Evolutionary conservation across 2,797 vertebrate species (phyloP).

Genomic region (Centroberyx gerrardi): DNA sequence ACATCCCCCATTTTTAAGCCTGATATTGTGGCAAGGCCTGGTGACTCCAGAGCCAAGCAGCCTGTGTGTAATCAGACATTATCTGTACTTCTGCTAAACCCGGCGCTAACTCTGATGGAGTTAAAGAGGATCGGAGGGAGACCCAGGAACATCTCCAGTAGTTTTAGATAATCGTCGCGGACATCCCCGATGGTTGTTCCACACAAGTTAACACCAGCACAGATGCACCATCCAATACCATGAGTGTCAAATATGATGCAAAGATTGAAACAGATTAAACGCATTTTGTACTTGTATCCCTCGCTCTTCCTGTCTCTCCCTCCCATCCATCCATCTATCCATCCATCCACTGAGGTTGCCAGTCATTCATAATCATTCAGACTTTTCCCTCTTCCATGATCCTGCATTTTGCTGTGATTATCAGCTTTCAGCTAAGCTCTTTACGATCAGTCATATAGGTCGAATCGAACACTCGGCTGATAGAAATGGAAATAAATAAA

Average conservation of each 20-base stretch:
- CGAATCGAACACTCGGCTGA: slow-evolving; percentile 36
- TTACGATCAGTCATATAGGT: slow-evolving; percentile 54
- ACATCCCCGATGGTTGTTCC: slow-evolving; percentile 29
- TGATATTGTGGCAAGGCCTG: not conserved
- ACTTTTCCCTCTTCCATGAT: slow-evolving; percentile 54
- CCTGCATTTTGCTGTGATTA: slow-evolving; percentile 62
- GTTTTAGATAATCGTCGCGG: slow-evolving; percentile 57
- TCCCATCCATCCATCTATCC: slow-evolving; percentile 20
- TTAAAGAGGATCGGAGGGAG: slow-evolving; percentile 65
- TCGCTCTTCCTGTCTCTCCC: not conserved
- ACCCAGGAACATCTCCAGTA: slow-evolving; percentile 58
- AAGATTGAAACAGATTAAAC: slow-evolving; percentile 56
- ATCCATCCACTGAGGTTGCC: slow-evolving; percentile 6
- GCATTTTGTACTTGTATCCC: slow-evolving; percentile 21
- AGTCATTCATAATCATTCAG: slow-evolving; percentile 61
- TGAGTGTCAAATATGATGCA: slow-evolving; percentile 22
- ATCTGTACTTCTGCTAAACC: slow-evolving; percentile 43
- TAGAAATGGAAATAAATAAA: slow-evolving; percentile 26
- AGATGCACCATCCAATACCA: slow-evolving; percentile 36
- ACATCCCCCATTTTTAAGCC: slow-evolving; percentile 18
- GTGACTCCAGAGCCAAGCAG: slow-evolving; percentile 18
- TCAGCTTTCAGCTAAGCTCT: slow-evolving; percentile 73
- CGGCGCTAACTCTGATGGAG: slow-evolving; percentile 36
- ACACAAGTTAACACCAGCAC: slow-evolving; percentile 20
- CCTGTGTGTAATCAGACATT: slow-evolving; percentile 49